Conservation (phyloP, 2,888 invertebrate species). For the Euplagia quadripunctaria region DNA sequence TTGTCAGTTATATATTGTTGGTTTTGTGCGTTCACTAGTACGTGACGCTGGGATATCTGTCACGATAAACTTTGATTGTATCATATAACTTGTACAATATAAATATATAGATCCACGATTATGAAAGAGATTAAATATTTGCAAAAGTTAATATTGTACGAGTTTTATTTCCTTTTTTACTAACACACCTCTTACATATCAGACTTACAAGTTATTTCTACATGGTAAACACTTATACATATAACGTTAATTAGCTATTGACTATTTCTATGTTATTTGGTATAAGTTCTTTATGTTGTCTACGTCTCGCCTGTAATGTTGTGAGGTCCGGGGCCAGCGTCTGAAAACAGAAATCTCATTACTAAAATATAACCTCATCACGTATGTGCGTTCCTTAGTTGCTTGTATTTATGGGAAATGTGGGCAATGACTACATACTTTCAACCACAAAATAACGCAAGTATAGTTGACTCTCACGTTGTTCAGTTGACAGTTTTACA, state of each 20-base stretch:
- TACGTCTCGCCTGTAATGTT: constrained; percentile 72
- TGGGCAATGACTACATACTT: neutral
- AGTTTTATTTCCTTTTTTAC: constrained; percentile 73
- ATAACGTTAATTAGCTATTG: constrained; percentile 52
- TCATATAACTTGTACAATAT: constrained; percentile 87
- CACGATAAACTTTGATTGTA: constrained; percentile 82
- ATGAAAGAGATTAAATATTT: constrained; percentile 88
- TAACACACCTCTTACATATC: constrained; percentile 52
- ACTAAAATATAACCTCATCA: neutral
- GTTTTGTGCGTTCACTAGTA: constrained; percentile 68
- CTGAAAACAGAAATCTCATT: constrained; percentile 58
- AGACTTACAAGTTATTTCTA: constrained; percentile 63
- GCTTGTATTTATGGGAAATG: neutral
- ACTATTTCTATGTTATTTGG: constrained; percentile 65
- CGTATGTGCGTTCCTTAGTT: neutral
- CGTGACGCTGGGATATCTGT: constrained; percentile 70
- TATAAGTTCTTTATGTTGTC: constrained; percentile 55
- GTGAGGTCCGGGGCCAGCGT: constrained; percentile 88
- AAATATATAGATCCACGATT: constrained; percentile 88
- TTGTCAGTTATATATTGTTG: constrained; percentile 73
- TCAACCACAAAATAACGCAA: neutral
- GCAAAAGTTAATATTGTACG: constrained; percentile 83
- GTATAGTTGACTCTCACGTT: too few relatives aligned
- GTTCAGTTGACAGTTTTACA: neutral
- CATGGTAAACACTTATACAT: constrained; percentile 57